phyloP scores from a whole-genome alignment of 2,797 vertebrate species.

The Adrianichthys oophorus region DNA sequence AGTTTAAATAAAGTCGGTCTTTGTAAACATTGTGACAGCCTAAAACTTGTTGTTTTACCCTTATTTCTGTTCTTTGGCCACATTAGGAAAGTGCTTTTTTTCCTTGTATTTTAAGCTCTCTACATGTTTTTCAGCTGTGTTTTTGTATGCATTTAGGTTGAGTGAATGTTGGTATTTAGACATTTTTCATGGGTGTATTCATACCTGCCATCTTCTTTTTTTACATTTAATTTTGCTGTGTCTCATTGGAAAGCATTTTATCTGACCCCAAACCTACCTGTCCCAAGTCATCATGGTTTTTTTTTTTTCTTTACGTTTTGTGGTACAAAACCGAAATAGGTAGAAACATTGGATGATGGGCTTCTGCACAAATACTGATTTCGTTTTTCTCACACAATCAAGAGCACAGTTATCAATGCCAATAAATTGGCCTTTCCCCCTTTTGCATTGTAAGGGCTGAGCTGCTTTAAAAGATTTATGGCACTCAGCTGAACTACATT shows the following conservation, averaged over 20 bases:
- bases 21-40: neutral
- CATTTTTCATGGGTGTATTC: slow-evolving; percentile 10
- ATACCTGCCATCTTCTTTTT: neutral
- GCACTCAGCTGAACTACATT: slow-evolving; percentile 24
- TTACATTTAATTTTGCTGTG: slow-evolving; percentile 2
- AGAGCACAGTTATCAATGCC: slow-evolving; percentile 57
- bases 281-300: slow-evolving; percentile 3
- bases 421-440: slow-evolving; percentile 22
- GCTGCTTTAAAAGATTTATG: slow-evolving; percentile 23
- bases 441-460: slow-evolving; percentile 16
- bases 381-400: slow-evolving; percentile 28
- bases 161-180: slow-evolving; percentile 1
- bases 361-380: slow-evolving; percentile 18
- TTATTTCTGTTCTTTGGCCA: neutral
- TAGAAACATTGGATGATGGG: slow-evolving; percentile 1
- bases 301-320: neutral
- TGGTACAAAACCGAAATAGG: neutral
- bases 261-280: neutral
- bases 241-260: slow-evolving; percentile 4
- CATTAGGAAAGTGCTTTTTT: slow-evolving; percentile 9
- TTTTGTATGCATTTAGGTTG: slow-evolving; percentile 18
- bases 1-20: neutral
- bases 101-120: slow-evolving; percentile 7
- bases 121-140: slow-evolving; percentile 21
- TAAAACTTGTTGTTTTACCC: neutral